phyloP scores from a whole-genome alignment of 2,797 vertebrate species.

The Argentina silus region DNA sequence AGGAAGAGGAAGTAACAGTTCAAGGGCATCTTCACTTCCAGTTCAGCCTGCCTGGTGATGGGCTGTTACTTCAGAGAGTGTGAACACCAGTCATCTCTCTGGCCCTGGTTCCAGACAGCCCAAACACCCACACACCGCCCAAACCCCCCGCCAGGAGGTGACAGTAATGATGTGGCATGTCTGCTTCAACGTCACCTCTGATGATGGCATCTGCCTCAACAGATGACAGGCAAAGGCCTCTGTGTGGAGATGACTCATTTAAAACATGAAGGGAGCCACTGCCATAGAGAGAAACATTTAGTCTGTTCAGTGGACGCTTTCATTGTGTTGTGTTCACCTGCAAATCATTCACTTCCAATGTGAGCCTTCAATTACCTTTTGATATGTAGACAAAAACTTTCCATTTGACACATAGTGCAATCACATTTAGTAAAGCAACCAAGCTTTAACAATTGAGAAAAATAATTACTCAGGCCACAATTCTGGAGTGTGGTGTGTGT shows the following conservation, averaged over 20 bases:
- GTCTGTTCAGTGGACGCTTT: too few species aligned
- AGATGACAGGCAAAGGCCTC: slow-evolving; percentile 64
- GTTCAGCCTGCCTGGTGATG: slow-evolving; percentile 42
- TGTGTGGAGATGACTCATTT: slow-evolving; percentile 63
- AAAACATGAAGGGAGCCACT: too few species aligned
- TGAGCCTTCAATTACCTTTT: slow-evolving; percentile 2
- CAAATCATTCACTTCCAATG: slow-evolving; percentile 19
- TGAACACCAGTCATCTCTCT: slow-evolving; percentile 50
- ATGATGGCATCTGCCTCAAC: slow-evolving; percentile 56
- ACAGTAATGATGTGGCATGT: slow-evolving; percentile 63
- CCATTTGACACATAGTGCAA: not conserved
- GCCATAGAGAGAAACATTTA: too few species aligned
- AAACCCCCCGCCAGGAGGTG: slow-evolving; percentile 38
- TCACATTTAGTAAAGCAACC: too few species aligned
- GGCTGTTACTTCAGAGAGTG: slow-evolving; percentile 42
- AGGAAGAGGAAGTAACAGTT: slow-evolving; percentile 40
- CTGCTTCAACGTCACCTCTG: slow-evolving; percentile 59
- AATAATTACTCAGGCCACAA: too few species aligned
- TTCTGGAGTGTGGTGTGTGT: slow-evolving; percentile 3
- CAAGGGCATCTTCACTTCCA: slow-evolving; percentile 59
- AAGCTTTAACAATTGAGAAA: too few species aligned
- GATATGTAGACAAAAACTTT: not conserved
- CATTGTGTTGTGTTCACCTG: not conserved
- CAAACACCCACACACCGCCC: slow-evolving; percentile 56
- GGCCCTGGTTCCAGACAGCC: slow-evolving; percentile 53